A percentile compares a stretch with the other conserved stretches of the same genome.
These are phyloP conservation scores for Sarcophaga rosellei DNA, from an alignment of 2,888 invertebrate genomes.

Conservation along the genomic window DNA sequence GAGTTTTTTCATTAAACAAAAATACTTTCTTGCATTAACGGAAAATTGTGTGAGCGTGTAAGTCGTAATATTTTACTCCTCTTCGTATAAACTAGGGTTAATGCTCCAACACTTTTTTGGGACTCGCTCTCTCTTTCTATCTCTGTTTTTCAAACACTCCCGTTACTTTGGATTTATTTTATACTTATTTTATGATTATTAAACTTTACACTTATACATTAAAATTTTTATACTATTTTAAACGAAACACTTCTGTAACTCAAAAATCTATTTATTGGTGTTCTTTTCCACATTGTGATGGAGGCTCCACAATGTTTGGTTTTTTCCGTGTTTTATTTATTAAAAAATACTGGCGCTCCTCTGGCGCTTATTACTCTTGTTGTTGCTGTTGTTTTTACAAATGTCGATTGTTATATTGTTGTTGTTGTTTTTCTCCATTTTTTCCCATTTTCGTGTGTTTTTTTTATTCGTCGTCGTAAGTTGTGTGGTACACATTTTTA, in stretches of 20 bases:
- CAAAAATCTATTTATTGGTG: background rate
- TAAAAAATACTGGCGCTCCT: conserved; percentile 56
- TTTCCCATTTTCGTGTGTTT: conserved; percentile 11
- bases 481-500: conserved; percentile 51
- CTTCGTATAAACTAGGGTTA: background rate
- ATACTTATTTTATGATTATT: background rate
- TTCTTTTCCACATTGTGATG: conserved; percentile 24
- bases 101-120: background rate
- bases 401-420: conserved; percentile 49
- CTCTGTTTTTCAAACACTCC: background rate
- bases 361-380: conserved; percentile 53
- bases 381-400: conserved; percentile 22
- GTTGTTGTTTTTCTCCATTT: conserved; percentile 39
- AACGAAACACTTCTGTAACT: background rate
- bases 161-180: background rate
- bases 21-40: background rate
- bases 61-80: background rate
- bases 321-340: background rate
- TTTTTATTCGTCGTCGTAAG: conserved; percentile 15
- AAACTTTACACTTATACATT: background rate
- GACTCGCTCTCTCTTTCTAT: background rate
- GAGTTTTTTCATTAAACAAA: background rate
- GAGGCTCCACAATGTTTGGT: conserved; percentile 24
- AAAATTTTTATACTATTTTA: conserved; percentile 7
- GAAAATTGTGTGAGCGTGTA: background rate